Conservation (phyloP, 2,888 invertebrate species). For the Anthrax anthrax region DNA sequence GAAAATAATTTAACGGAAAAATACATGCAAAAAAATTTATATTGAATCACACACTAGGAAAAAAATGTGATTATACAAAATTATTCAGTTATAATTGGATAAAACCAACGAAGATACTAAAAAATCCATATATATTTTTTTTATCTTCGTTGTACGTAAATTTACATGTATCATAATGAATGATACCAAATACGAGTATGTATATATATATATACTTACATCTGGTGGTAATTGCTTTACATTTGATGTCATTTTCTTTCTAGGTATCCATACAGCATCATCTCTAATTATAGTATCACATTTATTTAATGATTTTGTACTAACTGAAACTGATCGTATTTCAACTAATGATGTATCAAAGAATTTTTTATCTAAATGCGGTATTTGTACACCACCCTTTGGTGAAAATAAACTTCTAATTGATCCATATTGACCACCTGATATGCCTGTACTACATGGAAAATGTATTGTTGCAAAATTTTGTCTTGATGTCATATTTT, state of each 20-base stretch:
- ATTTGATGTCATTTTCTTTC: slow-evolving; percentile 5
- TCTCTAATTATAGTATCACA: slow-evolving; percentile 7
- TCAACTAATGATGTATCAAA: slow-evolving; percentile 71
- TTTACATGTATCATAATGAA: too few relatives aligned
- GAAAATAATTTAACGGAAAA: too few relatives aligned
- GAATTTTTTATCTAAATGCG: slow-evolving; percentile 64
- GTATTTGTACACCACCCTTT: slow-evolving; percentile 22
- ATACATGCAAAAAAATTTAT: too few relatives aligned
- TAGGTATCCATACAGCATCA: slow-evolving; percentile 15
- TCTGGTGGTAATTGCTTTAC: slow-evolving; percentile 1
- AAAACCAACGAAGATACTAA: too few relatives aligned
- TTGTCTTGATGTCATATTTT: slow-evolving; percentile 20
- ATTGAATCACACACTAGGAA: too few relatives aligned
- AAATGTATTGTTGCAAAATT: slow-evolving; percentile 54
- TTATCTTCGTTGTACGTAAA: too few relatives aligned
- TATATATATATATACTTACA: slow-evolving; percentile 1
- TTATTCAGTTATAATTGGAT: too few relatives aligned
- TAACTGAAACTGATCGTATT: slow-evolving; percentile 45
- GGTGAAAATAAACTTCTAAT: slow-evolving; percentile 43
- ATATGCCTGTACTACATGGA: slow-evolving; percentile 41
- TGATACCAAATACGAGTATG: too few relatives aligned
- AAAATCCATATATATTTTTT: too few relatives aligned
- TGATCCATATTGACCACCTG: slow-evolving; percentile 39
- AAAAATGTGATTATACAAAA: too few relatives aligned
- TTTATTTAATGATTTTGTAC: slow-evolving; percentile 24